Evolutionary conservation across 2,113 vertebrate species (phyloP).

Genomic region (Puma concolor): DNA sequence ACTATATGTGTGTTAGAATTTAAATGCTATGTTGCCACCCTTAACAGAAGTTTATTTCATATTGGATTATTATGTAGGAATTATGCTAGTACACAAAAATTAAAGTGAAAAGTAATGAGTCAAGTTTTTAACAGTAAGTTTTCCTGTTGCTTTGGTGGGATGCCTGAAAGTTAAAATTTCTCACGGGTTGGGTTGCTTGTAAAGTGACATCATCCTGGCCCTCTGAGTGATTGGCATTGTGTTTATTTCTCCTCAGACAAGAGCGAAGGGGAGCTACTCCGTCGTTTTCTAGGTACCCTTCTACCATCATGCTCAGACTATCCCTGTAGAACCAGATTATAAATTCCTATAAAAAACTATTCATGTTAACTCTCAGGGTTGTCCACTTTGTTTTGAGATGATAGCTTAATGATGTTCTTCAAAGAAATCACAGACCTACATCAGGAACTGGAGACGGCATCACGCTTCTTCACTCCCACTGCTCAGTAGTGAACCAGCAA

Average conservation of each 20-base stretch:
- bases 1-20: not conserved
- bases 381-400: not conserved
- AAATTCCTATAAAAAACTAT: not conserved
- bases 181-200: not conserved
- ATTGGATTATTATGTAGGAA: not conserved
- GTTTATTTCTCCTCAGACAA: not conserved
- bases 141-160: not conserved
- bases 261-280: not conserved
- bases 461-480: not conserved
- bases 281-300: not conserved
- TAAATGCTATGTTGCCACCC: not conserved
- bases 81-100: not conserved
- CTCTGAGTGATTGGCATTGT: not conserved
- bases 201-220: not conserved
- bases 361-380: not conserved
- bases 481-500: not conserved
- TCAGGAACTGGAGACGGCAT: not conserved
- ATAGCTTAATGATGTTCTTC: not conserved
- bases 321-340: not conserved
- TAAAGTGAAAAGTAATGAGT: not conserved
- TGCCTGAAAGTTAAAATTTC: not conserved
- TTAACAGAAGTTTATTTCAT: not conserved
- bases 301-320: not conserved
- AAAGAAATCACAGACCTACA: not conserved
- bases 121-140: not conserved